Base-by-base conservation (phyloP, 1,140 invertebrate species). In the Cataglyphis hispanica region DNA sequence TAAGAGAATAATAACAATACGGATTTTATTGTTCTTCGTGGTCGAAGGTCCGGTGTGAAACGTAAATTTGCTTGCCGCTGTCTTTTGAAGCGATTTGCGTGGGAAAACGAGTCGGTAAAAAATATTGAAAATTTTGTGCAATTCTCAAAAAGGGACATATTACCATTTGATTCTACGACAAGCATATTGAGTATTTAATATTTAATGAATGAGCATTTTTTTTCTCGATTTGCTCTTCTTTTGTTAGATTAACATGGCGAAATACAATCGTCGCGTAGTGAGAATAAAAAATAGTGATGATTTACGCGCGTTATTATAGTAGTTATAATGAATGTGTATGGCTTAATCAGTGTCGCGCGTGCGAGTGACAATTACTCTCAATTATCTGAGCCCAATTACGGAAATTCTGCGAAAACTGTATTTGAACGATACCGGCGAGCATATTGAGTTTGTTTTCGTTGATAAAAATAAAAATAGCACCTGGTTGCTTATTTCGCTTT, bases 21-120 rank as follows among this genome's bases (percentile, higher is more conserved):
- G 70, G 37, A 58, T 86, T 89, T 89, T 88, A 89, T 88, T 86
- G 70, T 88, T 89, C 72, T 60, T 27, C 10, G 43, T 64, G 88
- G 87, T 89, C 87, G 76, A 80, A 89, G 88, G 88, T 76, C 61
- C 87, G 34, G 22, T 31, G 22, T 50, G 50, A 69, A 27, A 46
- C 72, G 66, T 89, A 86, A 89, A 89, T 22, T 84, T 63, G 43
- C 22, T 37, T 13, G 27, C 1, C 43, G 66, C 53, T 6, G 11
- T 63, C 22, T 37, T 19, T 13, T 27, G 19, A 67, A 43, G 37
- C 31, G 61, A 43, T 16, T 25, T 11, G 61, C 25, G 67, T 87
- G 61, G 46, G 60, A 86, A 86, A 72, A 67, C 40, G 53, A 40
- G 56, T 53, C 50, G 46, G 22, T n/a, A n/a, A n/a, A n/a, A 31